Conservation (phyloP, 2,113 vertebrate genomes). For the Regulus satrapa region DNA sequence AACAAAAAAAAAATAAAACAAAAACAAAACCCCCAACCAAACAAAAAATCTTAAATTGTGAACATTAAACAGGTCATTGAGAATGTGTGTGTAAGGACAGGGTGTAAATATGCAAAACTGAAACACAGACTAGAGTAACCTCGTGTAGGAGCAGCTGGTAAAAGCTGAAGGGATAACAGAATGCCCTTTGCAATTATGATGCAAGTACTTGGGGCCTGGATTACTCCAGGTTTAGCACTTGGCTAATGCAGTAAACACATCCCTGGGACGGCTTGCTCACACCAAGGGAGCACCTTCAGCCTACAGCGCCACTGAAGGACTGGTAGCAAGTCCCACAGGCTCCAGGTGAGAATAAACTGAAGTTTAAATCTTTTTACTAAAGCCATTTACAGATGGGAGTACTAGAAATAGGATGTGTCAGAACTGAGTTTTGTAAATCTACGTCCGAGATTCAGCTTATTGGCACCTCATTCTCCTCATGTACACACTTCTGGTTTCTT, state of each 20-base stretch:
- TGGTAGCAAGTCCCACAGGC: background rate
- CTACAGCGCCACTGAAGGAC: too few species aligned
- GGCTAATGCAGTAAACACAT: fast-evolving
- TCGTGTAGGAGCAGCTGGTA: background rate
- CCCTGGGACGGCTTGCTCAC: background rate
- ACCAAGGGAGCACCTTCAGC: background rate
- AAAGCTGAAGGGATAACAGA: background rate
- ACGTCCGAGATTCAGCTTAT: background rate
- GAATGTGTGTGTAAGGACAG: too few species aligned
- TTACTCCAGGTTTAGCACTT: background rate
- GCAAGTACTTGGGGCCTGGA: background rate
- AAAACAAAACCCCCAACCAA: too few species aligned
- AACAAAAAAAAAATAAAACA: background rate
- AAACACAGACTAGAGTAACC: background rate
- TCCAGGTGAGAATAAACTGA: background rate
- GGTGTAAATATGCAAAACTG: background rate
- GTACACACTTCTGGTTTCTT: background rate
- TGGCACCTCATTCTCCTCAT: background rate
- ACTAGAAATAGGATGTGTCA: background rate
- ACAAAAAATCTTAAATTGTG: background rate
- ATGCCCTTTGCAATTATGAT: background rate
- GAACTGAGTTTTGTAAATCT: background rate
- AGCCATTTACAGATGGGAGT: background rate
- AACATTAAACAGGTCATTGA: background rate
- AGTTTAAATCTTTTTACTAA: background rate